Base-by-base conservation (phyloP, 2,888 invertebrate genomes). In the Brassicogethes aeneus region DNA sequence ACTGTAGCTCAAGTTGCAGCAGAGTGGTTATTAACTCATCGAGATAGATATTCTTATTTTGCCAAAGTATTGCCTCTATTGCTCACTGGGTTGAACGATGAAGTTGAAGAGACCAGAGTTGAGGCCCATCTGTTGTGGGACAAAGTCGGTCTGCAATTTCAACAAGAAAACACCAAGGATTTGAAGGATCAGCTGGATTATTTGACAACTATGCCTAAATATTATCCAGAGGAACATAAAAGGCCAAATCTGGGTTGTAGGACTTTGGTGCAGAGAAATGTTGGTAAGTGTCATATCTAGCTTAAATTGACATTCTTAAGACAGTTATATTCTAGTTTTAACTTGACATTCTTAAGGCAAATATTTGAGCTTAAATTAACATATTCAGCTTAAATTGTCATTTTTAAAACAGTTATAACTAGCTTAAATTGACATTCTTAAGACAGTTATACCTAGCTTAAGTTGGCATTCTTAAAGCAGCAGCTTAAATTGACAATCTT, bases 191-290 rank as follows among this genome's bases (percentile, higher is more conserved):
- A 82, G 64, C 66, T 85, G 37, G 89, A 93, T 64, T 88, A 85
- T 62, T 72, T 82, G 5, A 75, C 75, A 41, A 73, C 77, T 38
- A 69, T 73, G 2, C 80, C 82, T 0, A 59, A 70, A 2, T 83
- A 90, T 61, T 93, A 93, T 69, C 91, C 91, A 1, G 61, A 72
- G 34, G 66, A 73, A 51, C 68, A 85, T 8, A 70, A 72, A 43
- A 75, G 93, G n/a, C 92, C 93, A 0, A 87, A 86, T 56, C 71
- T 93, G 14, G 93, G 93, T 1, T 95, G 95, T 60, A 77, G 93
- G 5, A 73, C 74, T 2, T 66, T 95, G 36, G 84, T 87, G 0
- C 81, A 84, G 57, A 75, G 79, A 42, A 82, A 90, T 57, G 72
- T 86, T 46, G 76, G 80, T 38, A n/a, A n/a, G n/a, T n/a, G n/a